Evolutionary conservation across 2,113 vertebrate genomes (phyloP).

Genomic region (Nothoprocta pentlandii): DNA sequence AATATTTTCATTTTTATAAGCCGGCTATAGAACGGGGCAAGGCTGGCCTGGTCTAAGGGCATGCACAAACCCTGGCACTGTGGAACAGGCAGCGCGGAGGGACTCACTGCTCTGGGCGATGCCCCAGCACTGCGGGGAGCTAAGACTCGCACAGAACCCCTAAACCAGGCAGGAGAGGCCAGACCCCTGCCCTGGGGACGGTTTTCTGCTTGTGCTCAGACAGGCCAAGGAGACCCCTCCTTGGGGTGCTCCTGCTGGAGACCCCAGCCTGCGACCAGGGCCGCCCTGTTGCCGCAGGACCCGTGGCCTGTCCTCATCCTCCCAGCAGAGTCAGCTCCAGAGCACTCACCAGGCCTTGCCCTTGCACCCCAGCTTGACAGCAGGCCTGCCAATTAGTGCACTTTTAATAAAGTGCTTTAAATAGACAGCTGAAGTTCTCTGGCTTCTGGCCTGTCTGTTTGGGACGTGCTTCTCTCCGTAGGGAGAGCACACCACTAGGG

Average conservation of each 20-base stretch:
- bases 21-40: not conserved
- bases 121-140: accelerated
- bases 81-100: accelerated
- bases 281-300: not conserved
- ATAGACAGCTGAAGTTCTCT: not conserved
- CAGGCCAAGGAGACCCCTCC: not conserved
- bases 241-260: too few relatives aligned
- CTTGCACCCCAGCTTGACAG: not conserved
- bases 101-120: not conserved
- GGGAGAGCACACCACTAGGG: not conserved
- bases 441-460: not conserved
- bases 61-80: not conserved
- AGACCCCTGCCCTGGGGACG: not conserved
- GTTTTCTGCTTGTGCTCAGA: not conserved
- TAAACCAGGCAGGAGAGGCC: not conserved
- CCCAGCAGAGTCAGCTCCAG: not conserved
- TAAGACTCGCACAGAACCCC: not conserved
- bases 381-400: not conserved
- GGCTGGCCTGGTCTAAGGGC: not conserved
- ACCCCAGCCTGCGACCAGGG: not conserved
- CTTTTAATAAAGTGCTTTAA: not conserved
- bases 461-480: not conserved
- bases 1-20: not conserved
- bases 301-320: too few relatives aligned
- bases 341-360: not conserved